Percentiles rank a stretch among this genome's conserved stretches.
phyloP scores from a whole-genome alignment of 2,113 vertebrate genomes.

The Erythrocercus mccallii region DNA sequence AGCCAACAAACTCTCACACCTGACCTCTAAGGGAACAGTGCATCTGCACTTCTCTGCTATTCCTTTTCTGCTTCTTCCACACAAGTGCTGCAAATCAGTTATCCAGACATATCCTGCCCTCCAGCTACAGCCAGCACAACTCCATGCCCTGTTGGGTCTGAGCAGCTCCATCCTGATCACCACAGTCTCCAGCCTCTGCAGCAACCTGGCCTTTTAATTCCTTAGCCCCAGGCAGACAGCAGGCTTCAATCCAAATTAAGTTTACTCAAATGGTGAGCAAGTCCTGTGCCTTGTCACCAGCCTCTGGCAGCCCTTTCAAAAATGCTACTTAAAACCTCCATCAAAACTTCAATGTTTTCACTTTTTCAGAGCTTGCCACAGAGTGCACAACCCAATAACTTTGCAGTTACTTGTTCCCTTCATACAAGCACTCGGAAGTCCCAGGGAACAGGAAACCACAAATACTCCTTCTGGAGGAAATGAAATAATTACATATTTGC shows the following conservation, averaged over 20 bases:
- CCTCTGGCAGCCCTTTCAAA: not conserved
- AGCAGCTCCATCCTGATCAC: not conserved
- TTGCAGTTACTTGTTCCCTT: not conserved
- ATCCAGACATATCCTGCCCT: not conserved
- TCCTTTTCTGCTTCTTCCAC: not conserved
- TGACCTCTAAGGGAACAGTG: not conserved
- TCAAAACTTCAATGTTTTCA: not conserved
- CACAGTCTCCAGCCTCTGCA: not conserved
- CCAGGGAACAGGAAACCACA: conserved; percentile 12
- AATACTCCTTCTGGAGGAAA: conserved; percentile 11
- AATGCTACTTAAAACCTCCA: not conserved
- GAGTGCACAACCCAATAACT: not conserved
- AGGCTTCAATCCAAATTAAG: not conserved
- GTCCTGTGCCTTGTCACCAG: not conserved
- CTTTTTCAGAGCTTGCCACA: not conserved
- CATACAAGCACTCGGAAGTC: not conserved
- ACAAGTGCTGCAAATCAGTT: not conserved
- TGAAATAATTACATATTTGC: conserved; percentile 42
- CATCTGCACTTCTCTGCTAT: not conserved
- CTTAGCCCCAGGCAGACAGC: not conserved
- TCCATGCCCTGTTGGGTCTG: not conserved
- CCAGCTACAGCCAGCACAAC: not conserved
- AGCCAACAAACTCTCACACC: not conserved
- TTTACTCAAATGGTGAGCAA: not conserved
- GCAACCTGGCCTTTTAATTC: not conserved